Base-by-base conservation (phyloP, 2,797 vertebrate species). In the Gambusia yucatana region DNA sequence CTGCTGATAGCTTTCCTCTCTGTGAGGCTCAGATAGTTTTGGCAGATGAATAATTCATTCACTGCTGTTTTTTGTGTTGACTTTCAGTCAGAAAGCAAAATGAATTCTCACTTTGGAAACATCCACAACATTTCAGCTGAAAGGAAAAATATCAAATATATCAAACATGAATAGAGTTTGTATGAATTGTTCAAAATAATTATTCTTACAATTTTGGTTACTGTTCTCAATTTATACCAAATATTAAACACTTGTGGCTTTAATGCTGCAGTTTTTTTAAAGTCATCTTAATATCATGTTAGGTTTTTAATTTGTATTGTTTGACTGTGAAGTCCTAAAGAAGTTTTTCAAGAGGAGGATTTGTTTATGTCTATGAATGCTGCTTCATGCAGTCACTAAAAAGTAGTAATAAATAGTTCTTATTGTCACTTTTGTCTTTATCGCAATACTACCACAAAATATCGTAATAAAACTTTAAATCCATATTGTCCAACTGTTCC, bases 41-140 rank as follows among this genome's bases (percentile, higher is more conserved):
- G 52, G 61, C 46, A 81, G 72, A 86, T 92, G 72, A 94, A 94
- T 92, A 91, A 93, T 90, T 90, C 80, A 91, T 90, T 44, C 1
- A 46, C 44, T 7, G 30, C 75, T 72, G 6, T 73, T 83, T 88
- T 82, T 50, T 2, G 82, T 79, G 83, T 79, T 65, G 86, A 84
- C 86, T 87, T 92, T 76, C 59, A 80, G 65, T 75, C 48, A 82
- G 73, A 84, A 46, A 77, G 61, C 65, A 79, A 86, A 84, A 83
- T 75, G 65, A 85, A 82, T 75, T 59, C 50, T 70, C 47, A 46
- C 44, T 84, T 78, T 61, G 47, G 70, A 48, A 86, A 43, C 55
- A 81, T 78, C 73, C 82, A 76, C 75, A 72, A 47, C 43, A 16
- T 59, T 79, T 88, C 10, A 73, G 47, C 13, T 61, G 71, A 77